phyloP scores from a whole-genome alignment of 2,113 vertebrate genomes.

The Sinocyclocheilus anophthalmus region DNA sequence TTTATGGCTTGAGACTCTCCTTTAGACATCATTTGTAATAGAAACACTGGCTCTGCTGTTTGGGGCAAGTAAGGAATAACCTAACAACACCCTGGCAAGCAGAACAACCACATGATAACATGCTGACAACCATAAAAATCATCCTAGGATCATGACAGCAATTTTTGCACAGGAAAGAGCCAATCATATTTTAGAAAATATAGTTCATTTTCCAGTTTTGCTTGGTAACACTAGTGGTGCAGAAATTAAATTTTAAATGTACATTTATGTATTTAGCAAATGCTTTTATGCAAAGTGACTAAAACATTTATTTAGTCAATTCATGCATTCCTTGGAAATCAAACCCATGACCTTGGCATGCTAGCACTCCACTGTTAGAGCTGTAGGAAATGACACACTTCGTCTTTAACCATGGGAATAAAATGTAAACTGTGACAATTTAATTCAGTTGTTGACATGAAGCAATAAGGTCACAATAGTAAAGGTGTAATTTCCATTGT shows the following conservation, averaged over 20 bases:
- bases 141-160: not conserved
- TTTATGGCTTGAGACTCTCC: not conserved
- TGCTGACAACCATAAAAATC: not conserved
- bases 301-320: too few species aligned
- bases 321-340: not conserved
- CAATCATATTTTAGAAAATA: not conserved
- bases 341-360: not conserved
- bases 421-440: not conserved
- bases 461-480: not conserved
- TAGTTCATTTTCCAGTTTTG: not conserved
- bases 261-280: not conserved
- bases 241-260: not conserved
- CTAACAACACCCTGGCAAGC: not conserved
- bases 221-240: not conserved
- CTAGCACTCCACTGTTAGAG: not conserved
- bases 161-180: not conserved
- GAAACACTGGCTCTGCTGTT: not conserved
- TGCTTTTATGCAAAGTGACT: not conserved
- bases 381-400: not conserved
- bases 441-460: not conserved
- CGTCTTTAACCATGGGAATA: not conserved
- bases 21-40: not conserved
- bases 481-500: conserved; percentile 6
- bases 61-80: not conserved
- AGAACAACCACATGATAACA: not conserved